These are phyloP conservation scores for Meda fulgida DNA, from an alignment of 2,797 vertebrate species.

Conservation along the genomic window DNA sequence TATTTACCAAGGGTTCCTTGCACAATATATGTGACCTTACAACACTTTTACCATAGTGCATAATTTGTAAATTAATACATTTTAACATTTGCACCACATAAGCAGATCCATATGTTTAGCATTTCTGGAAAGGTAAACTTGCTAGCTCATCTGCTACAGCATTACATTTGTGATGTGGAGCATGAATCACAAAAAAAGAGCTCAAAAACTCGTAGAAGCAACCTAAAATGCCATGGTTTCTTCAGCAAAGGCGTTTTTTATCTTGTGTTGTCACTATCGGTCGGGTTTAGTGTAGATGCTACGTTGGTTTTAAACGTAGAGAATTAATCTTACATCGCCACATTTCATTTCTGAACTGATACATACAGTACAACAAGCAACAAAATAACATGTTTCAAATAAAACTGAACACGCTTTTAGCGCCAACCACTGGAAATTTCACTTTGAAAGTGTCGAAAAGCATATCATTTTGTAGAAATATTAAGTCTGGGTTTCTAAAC, in stretches of 20 bases:
- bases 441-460: not conserved
- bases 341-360: not conserved
- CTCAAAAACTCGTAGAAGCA: not conserved
- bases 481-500: not conserved
- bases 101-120: not conserved
- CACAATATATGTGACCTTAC: not conserved
- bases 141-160: not conserved
- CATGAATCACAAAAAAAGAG: not conserved
- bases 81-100: not conserved
- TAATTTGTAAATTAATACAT: not conserved
- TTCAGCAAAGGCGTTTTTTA: not conserved
- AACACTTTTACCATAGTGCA: not conserved
- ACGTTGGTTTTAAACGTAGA: not conserved
- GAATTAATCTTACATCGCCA: not conserved
- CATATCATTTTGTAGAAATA: not conserved
- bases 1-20: not conserved
- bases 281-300: not conserved
- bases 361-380: not conserved
- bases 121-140: not conserved
- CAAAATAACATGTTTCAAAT: not conserved
- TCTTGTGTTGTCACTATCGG: not conserved
- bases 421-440: not conserved
- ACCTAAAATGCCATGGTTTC: not conserved
- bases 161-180: not conserved
- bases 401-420: not conserved